A percentile compares a stretch with the other conserved stretches of the same genome.
Conservation (phyloP, 2,797 vertebrate species). For the Amniataba percoides region DNA sequence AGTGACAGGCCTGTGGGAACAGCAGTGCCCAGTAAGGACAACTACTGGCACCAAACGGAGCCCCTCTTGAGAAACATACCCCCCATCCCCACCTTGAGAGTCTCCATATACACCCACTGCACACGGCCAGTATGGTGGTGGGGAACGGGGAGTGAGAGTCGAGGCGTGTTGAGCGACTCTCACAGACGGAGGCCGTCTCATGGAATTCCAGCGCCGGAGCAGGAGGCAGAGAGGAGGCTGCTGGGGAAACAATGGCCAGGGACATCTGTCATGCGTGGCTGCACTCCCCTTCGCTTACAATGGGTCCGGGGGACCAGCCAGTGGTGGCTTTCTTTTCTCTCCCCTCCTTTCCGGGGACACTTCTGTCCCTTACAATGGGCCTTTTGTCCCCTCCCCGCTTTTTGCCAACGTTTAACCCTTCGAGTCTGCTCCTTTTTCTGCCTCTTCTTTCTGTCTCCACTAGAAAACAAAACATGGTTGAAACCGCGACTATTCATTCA, state of each 20-base stretch:
- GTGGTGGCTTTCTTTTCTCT: slow-evolving; percentile 87
- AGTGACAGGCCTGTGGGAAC: slow-evolving; percentile 64
- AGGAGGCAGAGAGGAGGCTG: slow-evolving; percentile 84
- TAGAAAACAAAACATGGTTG: slow-evolving; percentile 81
- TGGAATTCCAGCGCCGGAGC: slow-evolving; percentile 82
- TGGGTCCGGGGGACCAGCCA: slow-evolving; percentile 82
- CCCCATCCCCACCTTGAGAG: slow-evolving; percentile 43
- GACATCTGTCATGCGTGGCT: slow-evolving; percentile 90
- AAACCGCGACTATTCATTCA: slow-evolving; percentile 76
- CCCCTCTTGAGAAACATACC: slow-evolving; percentile 46
- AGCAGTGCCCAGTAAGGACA: slow-evolving; percentile 47
- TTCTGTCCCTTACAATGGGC: slow-evolving; percentile 84
- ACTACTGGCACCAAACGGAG: slow-evolving; percentile 58
- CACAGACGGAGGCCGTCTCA: slow-evolving; percentile 74
- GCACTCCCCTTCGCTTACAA: slow-evolving; percentile 86
- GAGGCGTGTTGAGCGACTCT: slow-evolving; percentile 56
- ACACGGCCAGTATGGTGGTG: slow-evolving; percentile 26
- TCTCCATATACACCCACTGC: slow-evolving; percentile 33
- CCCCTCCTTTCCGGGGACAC: slow-evolving; percentile 87
- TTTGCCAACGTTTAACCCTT: slow-evolving; percentile 87
- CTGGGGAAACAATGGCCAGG: slow-evolving; percentile 83
- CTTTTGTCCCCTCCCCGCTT: slow-evolving; percentile 85
- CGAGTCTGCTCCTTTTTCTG: slow-evolving; percentile 84
- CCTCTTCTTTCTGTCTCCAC: slow-evolving; percentile 75
- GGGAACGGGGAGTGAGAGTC: slow-evolving; percentile 30